Evolutionary conservation across 2,113 vertebrate species (phyloP).

Genomic region (Chauna torquata): DNA sequence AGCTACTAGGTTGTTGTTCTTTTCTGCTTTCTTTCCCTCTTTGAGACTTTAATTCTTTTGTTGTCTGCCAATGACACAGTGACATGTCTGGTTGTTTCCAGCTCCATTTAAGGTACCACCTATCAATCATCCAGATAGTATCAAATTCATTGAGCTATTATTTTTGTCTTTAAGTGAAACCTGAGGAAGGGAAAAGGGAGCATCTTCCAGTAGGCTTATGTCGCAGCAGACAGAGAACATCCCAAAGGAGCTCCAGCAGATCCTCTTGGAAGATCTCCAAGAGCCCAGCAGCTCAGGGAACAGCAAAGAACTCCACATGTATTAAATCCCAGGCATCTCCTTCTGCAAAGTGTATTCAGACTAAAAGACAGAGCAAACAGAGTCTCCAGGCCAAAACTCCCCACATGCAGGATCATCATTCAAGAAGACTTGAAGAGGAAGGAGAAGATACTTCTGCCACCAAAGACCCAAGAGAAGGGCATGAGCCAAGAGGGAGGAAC

Average conservation of each 20-base stretch:
- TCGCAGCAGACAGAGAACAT: background rate
- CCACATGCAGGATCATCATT: background rate
- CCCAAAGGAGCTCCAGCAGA: background rate
- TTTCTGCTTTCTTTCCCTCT: background rate
- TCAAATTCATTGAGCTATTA: background rate
- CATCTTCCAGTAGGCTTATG: background rate
- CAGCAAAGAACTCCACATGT: background rate
- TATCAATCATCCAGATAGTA: background rate
- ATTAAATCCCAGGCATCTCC: background rate
- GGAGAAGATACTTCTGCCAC: background rate
- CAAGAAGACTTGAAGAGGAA: background rate
- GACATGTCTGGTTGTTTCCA: background rate
- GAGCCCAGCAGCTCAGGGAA: background rate
- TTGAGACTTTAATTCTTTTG: background rate
- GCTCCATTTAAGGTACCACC: background rate
- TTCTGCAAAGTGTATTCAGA: background rate
- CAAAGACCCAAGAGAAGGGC: background rate
- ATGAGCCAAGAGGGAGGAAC: background rate
- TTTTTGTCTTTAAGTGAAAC: constrained; percentile 14
- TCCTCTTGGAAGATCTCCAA: background rate
- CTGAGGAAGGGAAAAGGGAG: background rate
- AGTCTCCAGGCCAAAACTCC: background rate
- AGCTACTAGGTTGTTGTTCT: background rate
- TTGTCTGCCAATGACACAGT: background rate
- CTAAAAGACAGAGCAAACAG: background rate